Conservation (phyloP, 2,797 vertebrate genomes). For the Lateolabrax maculatus region DNA sequence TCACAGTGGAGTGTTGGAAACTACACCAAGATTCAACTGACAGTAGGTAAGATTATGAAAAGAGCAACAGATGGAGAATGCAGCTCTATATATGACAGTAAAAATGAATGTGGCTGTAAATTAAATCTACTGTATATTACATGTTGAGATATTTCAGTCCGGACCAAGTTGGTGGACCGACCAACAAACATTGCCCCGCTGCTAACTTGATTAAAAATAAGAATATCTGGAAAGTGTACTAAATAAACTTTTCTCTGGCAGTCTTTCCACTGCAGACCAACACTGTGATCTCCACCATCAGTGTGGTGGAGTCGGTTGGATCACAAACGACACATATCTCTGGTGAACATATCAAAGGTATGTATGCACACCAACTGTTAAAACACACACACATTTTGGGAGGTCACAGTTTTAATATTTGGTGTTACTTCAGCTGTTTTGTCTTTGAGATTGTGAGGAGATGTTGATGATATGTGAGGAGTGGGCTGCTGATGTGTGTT, state of each 20-base stretch:
- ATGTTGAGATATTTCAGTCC: no score
- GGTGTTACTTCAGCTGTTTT: background rate
- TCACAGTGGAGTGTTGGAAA: background rate
- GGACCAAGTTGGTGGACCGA: no score
- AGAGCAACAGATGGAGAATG: background rate
- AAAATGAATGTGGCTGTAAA: background rate
- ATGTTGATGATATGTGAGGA: background rate
- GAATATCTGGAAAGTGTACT: background rate
- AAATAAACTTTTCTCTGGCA: slow-evolving; percentile 9
- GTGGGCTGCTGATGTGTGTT: no score
- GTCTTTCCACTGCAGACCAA: slow-evolving; percentile 1
- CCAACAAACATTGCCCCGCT: no score
- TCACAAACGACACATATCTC: background rate
- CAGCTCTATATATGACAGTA: background rate
- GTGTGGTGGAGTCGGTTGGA: accelerated
- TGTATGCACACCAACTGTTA: background rate
- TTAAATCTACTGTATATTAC: no score
- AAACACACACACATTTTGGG: background rate
- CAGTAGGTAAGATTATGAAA: slow-evolving; percentile 34
- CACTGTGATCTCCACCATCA: background rate
- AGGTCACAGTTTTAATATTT: no score
- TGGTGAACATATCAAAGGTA: background rate
- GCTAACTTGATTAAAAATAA: background rate
- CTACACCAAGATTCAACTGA: slow-evolving; percentile 56
- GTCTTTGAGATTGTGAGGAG: background rate